Conservation (phyloP, 2,113 vertebrate species). For the Gobiocypris rarus region DNA sequence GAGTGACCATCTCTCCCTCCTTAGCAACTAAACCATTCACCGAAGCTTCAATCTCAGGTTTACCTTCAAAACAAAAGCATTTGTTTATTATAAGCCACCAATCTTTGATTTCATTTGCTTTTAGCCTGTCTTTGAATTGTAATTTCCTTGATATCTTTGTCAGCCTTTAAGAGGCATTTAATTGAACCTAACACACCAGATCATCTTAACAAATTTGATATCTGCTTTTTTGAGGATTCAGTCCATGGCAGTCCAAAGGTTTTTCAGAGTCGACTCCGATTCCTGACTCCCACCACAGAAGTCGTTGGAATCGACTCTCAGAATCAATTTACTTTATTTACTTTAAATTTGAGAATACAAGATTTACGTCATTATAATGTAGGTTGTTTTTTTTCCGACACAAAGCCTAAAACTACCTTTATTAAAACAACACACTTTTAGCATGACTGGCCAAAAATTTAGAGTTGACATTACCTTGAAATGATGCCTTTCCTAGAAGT, state of each 20-base stretch:
- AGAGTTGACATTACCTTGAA: no score
- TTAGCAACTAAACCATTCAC: slow-evolving; percentile 27
- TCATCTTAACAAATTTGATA: background rate
- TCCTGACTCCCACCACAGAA: no score
- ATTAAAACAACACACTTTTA: no score
- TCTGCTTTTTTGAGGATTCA: background rate
- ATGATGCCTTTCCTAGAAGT: no score
- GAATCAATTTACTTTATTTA: no score
- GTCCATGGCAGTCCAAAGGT: background rate
- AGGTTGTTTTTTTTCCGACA: no score
- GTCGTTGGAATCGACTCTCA: no score
- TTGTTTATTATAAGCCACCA: background rate
- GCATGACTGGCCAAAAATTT: no score
- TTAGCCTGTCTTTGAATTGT: background rate
- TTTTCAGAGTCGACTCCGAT: no score
- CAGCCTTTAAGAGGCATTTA: background rate
- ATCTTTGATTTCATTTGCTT: background rate
- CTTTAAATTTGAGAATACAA: no score
- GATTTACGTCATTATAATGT: no score
- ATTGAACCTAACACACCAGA: background rate
- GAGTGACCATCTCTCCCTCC: slow-evolving; percentile 58
- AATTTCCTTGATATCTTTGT: background rate
- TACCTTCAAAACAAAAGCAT: slow-evolving; percentile 51
- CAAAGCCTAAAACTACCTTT: no score
- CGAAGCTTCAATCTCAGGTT: slow-evolving; percentile 51